Evolutionary conservation across 2,888 invertebrate species (phyloP), one percentile per base, ranked within the genome.

Genomic region (Danaus chrysippus): DNA sequence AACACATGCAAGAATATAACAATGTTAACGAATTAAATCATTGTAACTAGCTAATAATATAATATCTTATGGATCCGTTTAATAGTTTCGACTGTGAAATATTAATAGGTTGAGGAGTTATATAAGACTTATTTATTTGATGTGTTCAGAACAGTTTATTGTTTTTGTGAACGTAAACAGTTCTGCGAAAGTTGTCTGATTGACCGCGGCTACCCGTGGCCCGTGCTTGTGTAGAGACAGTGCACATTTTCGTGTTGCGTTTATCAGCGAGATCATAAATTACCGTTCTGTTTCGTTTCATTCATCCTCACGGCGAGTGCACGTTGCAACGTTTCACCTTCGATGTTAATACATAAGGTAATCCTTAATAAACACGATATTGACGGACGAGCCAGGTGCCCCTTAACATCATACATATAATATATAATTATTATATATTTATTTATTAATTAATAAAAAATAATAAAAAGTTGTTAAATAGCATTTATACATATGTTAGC

Each of bases 211-310:
- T 59, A 59, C 59, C 61, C 64, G 59, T 64, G 61, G 59, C 59
- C 61, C 64, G 59, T 65, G 62, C 67, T 68, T 67, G 57, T 62
- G 57, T 61, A 60, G 52, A 53, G 58, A 11, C 52, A 53, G 60
- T 66, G 69, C 69, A 64, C 58, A 61, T 62, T 64, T 59, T 69
- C 68, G 23, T 60, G 62, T 57, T 46, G 55, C 61, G 59, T 64
- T 59, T 54, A 66, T 66, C 66, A 64, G 53, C 66, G 46, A 17
- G n/a, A n/a, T 57, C 62, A 63, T 66, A 56, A 66, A 63, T 66
- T 54, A n/a, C 34, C 10, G 5, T 56, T 59, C 66, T 66, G 66
- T 43, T 19, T 58, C 56, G 41, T 41, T 62, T 66, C 66, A 64
- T 34, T 59, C 46, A 46, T 56, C 53, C 34, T 56, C 49, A 13